Evolutionary conservation across 1,140 invertebrate genomes (phyloP).

Genomic region (Charaxes varanes): DNA sequence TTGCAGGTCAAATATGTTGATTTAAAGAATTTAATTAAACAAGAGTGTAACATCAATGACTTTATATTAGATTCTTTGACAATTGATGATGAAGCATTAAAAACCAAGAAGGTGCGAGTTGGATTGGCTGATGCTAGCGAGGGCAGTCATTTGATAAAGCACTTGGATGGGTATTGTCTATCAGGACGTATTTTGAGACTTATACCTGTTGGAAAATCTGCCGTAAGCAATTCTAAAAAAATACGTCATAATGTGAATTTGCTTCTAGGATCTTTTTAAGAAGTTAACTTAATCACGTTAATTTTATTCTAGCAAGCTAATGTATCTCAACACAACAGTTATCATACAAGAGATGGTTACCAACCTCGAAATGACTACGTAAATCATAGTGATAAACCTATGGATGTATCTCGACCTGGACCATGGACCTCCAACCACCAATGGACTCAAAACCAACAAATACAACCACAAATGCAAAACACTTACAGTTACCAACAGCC

Average conservation of each 20-base stretch:
- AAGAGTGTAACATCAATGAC: slow-evolving; percentile 48
- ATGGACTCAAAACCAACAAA: slow-evolving; percentile 6
- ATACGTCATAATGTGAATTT: no score
- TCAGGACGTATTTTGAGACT: slow-evolving; percentile 35
- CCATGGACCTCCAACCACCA: slow-evolving; percentile 10
- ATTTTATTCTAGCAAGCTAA: background rate
- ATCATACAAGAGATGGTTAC: slow-evolving; percentile 8
- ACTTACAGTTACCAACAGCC: slow-evolving; percentile 11
- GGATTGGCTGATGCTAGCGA: slow-evolving; percentile 44
- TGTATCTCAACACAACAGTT: slow-evolving; percentile 3
- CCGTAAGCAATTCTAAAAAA: slow-evolving; percentile 38
- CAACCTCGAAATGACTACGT: slow-evolving; percentile 11
- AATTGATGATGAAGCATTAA: slow-evolving; percentile 31
- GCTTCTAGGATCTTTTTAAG: no score
- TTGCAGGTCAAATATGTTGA: slow-evolving; percentile 53
- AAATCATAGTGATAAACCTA: background rate
- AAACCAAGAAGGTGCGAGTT: slow-evolving; percentile 46
- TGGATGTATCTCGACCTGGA: background rate
- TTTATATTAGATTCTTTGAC: slow-evolving; percentile 52
- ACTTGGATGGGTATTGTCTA: slow-evolving; percentile 42
- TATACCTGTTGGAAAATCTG: slow-evolving; percentile 36
- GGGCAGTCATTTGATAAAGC: slow-evolving; percentile 42
- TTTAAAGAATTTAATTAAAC: slow-evolving; percentile 44
- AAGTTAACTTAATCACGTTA: background rate
- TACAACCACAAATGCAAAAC: slow-evolving; percentile 7